Evolutionary conservation across 2,888 invertebrate species (phyloP), one percentile per base, ranked within the genome.

Genomic region (Ethmia dodecea): DNA sequence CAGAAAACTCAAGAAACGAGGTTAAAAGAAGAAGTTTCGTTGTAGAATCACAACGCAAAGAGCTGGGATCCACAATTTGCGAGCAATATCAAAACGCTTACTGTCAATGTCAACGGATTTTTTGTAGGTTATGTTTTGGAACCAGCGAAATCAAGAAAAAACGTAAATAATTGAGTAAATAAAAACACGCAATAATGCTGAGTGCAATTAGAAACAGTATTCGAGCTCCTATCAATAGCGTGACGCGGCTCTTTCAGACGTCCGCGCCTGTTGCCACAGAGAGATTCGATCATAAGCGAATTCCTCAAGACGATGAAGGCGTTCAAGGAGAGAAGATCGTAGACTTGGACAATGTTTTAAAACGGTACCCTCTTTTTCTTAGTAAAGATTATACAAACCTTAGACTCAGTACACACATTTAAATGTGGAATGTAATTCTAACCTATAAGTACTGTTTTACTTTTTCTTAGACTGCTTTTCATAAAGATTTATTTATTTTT

Each of bases 321-420:
- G 93, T 93, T 1, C 88, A 88, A 38, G 95, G 95, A 27, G 95
- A 95, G 73, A 90, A 88, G 59, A 75, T 89, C 1, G 60, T 92
- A 18, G 92, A 93, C 62, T 89, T 95, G 22, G 94, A 95, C 67
- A 73, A 88, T 5, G 66, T 88, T 10, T 63, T 90, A 5, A 81
- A 87, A 54, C 81, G 88, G 92, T 93, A 80, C 75, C 87, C 58
- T 1, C n/a, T 6, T 22, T 22, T n/a, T n/a, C n/a, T n/a, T n/a
- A n/a, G n/a, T n/a, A n/a, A n/a, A n/a, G n/a, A n/a, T n/a, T n/a
- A n/a, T n/a, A n/a, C n/a, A n/a, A n/a, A n/a, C n/a, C n/a, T n/a
- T n/a, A n/a, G n/a, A n/a, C n/a, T n/a, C n/a, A n/a, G n/a, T n/a
- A n/a, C n/a, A n/a, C n/a, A n/a, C n/a, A n/a, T n/a, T n/a, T n/a